These are phyloP conservation scores for Eriocheir sinensis DNA, from an alignment of 1,140 invertebrate species.

Conservation along the genomic window DNA sequence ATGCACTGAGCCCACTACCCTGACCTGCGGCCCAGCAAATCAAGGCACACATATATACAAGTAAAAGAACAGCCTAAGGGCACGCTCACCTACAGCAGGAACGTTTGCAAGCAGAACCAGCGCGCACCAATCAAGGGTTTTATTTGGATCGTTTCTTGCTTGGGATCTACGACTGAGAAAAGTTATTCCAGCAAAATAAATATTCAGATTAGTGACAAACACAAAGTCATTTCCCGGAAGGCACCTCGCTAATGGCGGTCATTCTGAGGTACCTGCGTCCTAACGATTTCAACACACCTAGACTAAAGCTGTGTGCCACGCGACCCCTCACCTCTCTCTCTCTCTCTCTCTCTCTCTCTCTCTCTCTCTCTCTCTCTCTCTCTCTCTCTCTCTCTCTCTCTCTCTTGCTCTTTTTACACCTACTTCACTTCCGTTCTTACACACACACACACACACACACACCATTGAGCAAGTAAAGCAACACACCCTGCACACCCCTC, in stretches of 20 bases:
- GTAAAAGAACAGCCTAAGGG: too few species aligned
- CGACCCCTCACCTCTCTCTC: not conserved
- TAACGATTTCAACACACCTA: constrained; percentile 42
- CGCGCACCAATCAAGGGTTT: too few species aligned
- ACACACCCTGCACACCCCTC: too few species aligned
- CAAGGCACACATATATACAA: not conserved
- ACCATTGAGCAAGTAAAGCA: too few species aligned
- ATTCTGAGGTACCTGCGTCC: not conserved
- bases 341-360: too few species aligned
- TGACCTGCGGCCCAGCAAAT: too few species aligned
- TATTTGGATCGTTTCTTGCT: not conserved
- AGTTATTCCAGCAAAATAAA: not conserved
- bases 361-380: too few species aligned
- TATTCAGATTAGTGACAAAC: constrained; percentile 40
- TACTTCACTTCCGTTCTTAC: too few species aligned
- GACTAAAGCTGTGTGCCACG: constrained; percentile 44
- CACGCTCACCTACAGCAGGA: too few species aligned
- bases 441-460: not conserved
- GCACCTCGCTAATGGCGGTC: not conserved
- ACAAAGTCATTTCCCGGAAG: constrained; percentile 29
- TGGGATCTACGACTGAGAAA: not conserved
- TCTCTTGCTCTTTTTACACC: too few species aligned
- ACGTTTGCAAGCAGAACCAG: too few species aligned
- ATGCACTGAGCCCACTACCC: not conserved
- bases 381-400: too few species aligned